Conservation (phyloP, 2,797 vertebrate genomes). For the Gallinago stenura region DNA sequence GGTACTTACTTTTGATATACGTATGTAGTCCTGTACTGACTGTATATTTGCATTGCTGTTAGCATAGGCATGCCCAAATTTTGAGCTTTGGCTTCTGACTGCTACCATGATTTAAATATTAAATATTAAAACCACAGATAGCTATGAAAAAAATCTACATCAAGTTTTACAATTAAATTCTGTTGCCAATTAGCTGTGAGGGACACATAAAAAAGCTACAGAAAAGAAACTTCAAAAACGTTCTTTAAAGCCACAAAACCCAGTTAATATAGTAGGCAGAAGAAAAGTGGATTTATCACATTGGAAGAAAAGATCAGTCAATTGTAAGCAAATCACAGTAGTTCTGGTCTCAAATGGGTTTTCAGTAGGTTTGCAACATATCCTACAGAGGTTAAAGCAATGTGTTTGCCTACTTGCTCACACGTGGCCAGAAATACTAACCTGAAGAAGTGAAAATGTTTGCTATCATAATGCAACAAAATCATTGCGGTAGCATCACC, state of each 20-base stretch:
- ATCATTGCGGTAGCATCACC: neutral
- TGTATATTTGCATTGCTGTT: neutral
- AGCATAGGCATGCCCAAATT: neutral
- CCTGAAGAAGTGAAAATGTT: neutral
- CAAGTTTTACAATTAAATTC: neutral
- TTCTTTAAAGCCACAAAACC: neutral
- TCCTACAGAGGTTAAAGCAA: neutral
- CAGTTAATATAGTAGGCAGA: neutral
- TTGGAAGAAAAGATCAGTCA: conserved; percentile 30
- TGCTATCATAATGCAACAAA: neutral
- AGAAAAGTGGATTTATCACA: neutral
- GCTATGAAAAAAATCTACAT: neutral
- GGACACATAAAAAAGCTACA: neutral
- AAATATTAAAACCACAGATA: neutral
- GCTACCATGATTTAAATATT: neutral
- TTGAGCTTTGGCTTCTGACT: neutral
- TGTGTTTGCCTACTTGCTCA: neutral
- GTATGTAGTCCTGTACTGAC: neutral
- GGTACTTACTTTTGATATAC: neutral
- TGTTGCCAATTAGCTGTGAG: neutral
- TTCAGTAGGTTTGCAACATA: neutral
- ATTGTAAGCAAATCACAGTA: conserved; percentile 34
- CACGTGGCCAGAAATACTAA: neutral
- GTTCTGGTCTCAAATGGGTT: neutral
- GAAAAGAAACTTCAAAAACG: neutral